phyloP scores from a whole-genome alignment of 1,140 invertebrate genomes.

The Ditylenchus dipsaci region DNA sequence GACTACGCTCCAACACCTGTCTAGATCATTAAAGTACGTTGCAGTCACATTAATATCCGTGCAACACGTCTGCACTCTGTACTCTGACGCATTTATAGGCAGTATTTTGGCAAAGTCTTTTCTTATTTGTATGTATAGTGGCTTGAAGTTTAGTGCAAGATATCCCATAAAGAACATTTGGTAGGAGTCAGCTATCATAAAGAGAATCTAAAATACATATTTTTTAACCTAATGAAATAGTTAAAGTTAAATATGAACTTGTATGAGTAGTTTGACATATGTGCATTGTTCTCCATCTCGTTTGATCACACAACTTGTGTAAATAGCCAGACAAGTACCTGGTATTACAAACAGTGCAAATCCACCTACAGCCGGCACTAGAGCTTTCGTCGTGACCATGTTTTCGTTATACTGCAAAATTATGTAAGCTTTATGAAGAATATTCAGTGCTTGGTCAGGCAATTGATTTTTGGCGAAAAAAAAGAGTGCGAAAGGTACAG shows the following conservation, averaged over 20 bases:
- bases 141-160: neutral
- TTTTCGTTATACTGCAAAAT: neutral
- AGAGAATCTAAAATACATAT: neutral
- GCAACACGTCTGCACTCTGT: neutral
- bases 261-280: neutral
- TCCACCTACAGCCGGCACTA: neutral
- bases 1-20: neutral
- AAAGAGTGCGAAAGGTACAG: too few species aligned
- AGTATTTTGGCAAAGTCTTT: neutral
- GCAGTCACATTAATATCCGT: neutral
- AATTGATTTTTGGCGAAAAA: too few species aligned
- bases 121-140: neutral
- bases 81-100: neutral
- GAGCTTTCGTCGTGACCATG: neutral
- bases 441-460: too few species aligned
- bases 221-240: neutral
- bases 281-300: neutral
- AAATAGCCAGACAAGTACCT: neutral
- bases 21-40: neutral
- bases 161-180: neutral
- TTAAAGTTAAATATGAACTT: neutral
- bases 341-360: neutral
- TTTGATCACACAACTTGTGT: neutral
- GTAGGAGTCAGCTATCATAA: neutral
- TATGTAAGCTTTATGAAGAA: too few species aligned